Evolutionary conservation across 2,888 invertebrate species (phyloP), one percentile per base, ranked within the genome.

Genomic region (Empis livida): DNA sequence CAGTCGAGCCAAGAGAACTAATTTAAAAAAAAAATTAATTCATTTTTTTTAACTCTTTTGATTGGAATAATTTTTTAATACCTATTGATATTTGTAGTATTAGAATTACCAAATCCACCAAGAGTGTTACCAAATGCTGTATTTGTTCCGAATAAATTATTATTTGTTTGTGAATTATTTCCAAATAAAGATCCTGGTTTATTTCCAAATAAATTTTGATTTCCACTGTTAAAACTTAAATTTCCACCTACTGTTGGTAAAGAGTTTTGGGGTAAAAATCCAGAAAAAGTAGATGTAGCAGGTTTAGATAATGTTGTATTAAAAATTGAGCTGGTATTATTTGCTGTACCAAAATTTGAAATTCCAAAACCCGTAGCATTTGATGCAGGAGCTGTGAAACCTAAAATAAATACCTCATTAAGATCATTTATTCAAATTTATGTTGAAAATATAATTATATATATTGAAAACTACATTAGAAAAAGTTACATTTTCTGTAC

Each of bases 401-500:
- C 61, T 61, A 78, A 60, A 82, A 81, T 0, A 71, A 66, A 0
- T 77, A 71, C 8, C 72, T 68, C 51, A 68, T 64, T 38, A 71
- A 49, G 44, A 59, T 55, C 11, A 62, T 59, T n/a, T n/a, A n/a
- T n/a, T n/a, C n/a, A n/a, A n/a, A n/a, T n/a, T n/a, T n/a, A n/a
- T n/a, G n/a, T n/a, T n/a, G n/a, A n/a, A n/a, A n/a, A n/a, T n/a
- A n/a, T n/a, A n/a, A n/a, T n/a, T n/a, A n/a, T n/a, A n/a, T n/a
- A n/a, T n/a, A n/a, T n/a, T n/a, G n/a, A n/a, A n/a, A n/a, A n/a
- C n/a, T n/a, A n/a, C n/a, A n/a, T n/a, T n/a, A n/a, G n/a, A n/a
- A n/a, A n/a, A n/a, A n/a, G n/a, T n/a, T n/a, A n/a, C n/a, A n/a
- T n/a, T n/a, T n/a, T n/a, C n/a, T n/a, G n/a, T n/a, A n/a, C n/a